Percentiles rank a stretch among this genome's conserved stretches.
Evolutionary conservation across 2,888 invertebrate genomes (phyloP).

Genomic region (Craniophora ligustri): DNA sequence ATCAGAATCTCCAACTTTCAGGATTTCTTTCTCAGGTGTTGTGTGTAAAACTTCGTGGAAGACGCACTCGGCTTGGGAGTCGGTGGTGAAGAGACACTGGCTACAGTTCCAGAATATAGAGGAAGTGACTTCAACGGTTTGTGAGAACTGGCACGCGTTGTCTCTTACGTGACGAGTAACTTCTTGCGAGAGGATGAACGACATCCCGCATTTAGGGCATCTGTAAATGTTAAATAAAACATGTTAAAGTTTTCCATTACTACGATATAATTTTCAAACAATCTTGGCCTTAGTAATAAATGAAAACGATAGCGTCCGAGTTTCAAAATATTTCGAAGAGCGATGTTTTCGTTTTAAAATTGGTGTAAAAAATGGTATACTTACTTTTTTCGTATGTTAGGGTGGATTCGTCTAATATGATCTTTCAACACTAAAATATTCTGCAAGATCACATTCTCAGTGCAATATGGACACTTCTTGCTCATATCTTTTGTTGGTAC

Average conservation of each 20-base stretch:
- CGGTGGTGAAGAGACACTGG: slow-evolving; percentile 89
- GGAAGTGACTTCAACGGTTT: slow-evolving; percentile 56
- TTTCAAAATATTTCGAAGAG: too few species aligned
- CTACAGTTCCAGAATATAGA: slow-evolving; percentile 87
- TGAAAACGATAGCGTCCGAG: too few species aligned
- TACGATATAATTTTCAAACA: too few species aligned
- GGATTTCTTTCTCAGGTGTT: slow-evolving; percentile 72
- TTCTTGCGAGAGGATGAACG: slow-evolving; percentile 92
- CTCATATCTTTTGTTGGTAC: slow-evolving; percentile 72
- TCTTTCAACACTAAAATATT: slow-evolving; percentile 89
- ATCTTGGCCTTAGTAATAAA: too few species aligned
- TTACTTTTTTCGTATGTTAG: slow-evolving; percentile 90
- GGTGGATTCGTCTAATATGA: slow-evolving; percentile 90
- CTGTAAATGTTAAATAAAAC: slow-evolving; percentile 67
- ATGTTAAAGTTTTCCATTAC: too few species aligned
- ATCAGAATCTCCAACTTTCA: slow-evolving; percentile 63
- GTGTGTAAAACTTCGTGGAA: slow-evolving; percentile 92
- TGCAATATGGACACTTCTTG: slow-evolving; percentile 90
- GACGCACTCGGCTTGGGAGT: slow-evolving; percentile 91
- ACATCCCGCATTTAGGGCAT: slow-evolving; percentile 92
- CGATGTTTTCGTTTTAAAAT: too few species aligned
- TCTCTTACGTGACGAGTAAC: slow-evolving; percentile 91
- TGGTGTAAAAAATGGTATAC: too few species aligned
- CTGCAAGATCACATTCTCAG: slow-evolving; percentile 76
- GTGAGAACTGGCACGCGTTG: slow-evolving; percentile 86